Evolutionary conservation across 2,888 invertebrate species (phyloP).

Genomic region (Dryobota labecula): DNA sequence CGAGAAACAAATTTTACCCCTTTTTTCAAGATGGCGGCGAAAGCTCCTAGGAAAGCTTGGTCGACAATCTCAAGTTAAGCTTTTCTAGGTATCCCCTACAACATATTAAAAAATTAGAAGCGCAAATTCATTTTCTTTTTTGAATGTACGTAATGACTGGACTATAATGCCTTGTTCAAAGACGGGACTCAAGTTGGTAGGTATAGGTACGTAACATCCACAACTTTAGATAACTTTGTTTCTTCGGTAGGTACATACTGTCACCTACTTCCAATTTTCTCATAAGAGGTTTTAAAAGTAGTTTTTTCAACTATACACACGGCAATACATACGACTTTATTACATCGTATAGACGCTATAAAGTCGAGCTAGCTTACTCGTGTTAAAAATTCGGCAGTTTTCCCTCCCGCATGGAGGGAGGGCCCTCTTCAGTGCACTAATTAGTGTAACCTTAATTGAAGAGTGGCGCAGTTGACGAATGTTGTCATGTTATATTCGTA

Average conservation of each 20-base stretch:
- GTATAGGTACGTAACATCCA: background rate
- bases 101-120: too few relatives aligned
- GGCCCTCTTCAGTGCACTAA: conserved; percentile 7
- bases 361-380: background rate
- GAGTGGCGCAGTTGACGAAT: conserved; percentile 10
- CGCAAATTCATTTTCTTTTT: too few relatives aligned
- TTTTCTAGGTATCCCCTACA: too few relatives aligned
- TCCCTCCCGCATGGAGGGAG: background rate
- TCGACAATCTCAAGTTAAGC: too few relatives aligned
- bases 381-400: conserved; percentile 24
- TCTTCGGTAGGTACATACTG: background rate
- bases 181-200: too few relatives aligned
- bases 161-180: background rate
- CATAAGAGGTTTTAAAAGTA: background rate
- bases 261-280: too few relatives aligned
- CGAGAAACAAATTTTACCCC: too few relatives aligned
- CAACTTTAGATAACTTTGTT: background rate
- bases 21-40: too few relatives aligned
- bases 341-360: background rate
- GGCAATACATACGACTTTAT: background rate
- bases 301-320: background rate
- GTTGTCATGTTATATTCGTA: conserved; percentile 8
- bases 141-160: too few relatives aligned
- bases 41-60: too few relatives aligned
- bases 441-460: conserved; percentile 38